Evolutionary conservation across 2,113 vertebrate species (phyloP).

Genomic region (Zootoca vivipara): DNA sequence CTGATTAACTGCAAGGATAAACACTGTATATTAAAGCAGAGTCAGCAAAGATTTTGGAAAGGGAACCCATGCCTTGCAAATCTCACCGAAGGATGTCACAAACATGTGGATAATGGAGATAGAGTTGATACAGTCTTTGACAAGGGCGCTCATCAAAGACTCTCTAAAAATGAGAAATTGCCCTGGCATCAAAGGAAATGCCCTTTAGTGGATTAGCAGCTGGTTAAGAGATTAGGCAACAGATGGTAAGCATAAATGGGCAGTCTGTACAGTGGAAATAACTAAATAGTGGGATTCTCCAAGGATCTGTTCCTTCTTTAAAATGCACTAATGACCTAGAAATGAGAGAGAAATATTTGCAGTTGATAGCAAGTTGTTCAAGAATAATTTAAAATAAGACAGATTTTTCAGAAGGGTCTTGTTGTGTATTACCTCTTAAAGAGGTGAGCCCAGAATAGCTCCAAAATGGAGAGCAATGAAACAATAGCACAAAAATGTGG

Average conservation of each 20-base stretch:
- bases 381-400: background rate
- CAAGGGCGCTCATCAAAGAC: background rate
- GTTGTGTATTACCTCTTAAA: too few species aligned
- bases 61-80: background rate
- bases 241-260: slow-evolving; percentile 22
- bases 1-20: background rate
- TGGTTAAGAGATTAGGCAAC: slow-evolving; percentile 23
- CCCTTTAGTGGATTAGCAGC: slow-evolving; percentile 4
- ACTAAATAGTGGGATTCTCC: background rate
- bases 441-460: background rate
- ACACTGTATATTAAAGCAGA: background rate
- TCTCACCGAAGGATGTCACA: background rate
- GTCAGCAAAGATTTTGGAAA: background rate
- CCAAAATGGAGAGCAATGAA: background rate
- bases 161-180: slow-evolving; percentile 1
- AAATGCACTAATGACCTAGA: background rate
- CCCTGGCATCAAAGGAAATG: slow-evolving; percentile 15
- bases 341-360: background rate
- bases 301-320: background rate
- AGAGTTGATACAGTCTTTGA: background rate
- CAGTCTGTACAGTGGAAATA: background rate
- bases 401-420: background rate
- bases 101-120: background rate
- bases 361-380: background rate
- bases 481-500: background rate